Evolutionary conservation across 2,888 invertebrate species (phyloP).

Genomic region (Caenorhabditis panamensis): DNA sequence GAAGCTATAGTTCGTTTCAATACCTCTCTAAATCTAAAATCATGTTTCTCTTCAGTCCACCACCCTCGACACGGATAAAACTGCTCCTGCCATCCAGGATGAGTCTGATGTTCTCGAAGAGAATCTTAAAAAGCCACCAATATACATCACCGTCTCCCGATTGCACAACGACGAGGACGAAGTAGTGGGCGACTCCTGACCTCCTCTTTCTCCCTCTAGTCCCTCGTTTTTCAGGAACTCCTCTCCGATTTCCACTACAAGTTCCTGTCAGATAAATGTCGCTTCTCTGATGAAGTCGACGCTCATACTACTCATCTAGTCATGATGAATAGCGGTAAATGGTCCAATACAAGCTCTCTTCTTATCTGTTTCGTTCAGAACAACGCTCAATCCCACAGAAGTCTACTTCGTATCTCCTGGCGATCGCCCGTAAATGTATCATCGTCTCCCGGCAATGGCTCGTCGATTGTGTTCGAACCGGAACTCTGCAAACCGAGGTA

Average conservation of each 20-base stretch:
- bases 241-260: constrained; percentile 57
- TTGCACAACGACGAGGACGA: constrained; percentile 53
- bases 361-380: constrained; percentile 32
- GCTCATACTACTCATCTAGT: constrained; percentile 61
- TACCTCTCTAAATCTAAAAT: background rate
- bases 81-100: background rate
- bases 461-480: constrained; percentile 42
- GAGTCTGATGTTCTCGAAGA: constrained; percentile 7
- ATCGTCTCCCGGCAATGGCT: constrained; percentile 56
- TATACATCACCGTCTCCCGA: constrained; percentile 44
- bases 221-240: constrained; percentile 61
- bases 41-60: constrained; percentile 5
- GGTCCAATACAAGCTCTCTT: no score
- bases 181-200: constrained; percentile 44
- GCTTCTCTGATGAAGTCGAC: constrained; percentile 47
- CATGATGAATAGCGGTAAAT: constrained; percentile 67
- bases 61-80: background rate
- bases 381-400: constrained; percentile 47
- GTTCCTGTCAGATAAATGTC: constrained; percentile 48
- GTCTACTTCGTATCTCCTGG: constrained; percentile 39
- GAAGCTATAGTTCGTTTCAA: background rate
- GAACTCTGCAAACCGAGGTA: constrained; percentile 28
- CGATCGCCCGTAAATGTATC: constrained; percentile 51
- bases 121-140: constrained; percentile 11
- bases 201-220: background rate